These are phyloP conservation scores for Elysia chlorotica DNA, from an alignment of 1,140 invertebrate species.

Conservation along the genomic window DNA sequence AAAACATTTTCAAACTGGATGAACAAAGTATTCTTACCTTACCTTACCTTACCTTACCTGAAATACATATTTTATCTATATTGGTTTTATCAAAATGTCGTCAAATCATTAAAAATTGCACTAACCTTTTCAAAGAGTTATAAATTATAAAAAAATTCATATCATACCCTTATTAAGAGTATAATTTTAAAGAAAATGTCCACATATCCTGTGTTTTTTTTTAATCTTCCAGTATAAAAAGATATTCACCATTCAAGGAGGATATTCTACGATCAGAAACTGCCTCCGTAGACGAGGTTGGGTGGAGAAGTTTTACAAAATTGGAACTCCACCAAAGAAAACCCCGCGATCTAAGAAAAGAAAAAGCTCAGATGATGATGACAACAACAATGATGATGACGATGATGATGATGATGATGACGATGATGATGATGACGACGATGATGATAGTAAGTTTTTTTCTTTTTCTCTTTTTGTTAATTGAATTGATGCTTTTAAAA, in stretches of 20 bases:
- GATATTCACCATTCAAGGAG: conserved; percentile 65
- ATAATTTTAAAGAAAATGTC: too few species aligned
- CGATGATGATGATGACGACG: conserved; percentile 49
- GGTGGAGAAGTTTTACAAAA: conserved; percentile 64
- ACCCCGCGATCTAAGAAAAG: conserved; percentile 35
- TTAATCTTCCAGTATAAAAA: conserved; percentile 60
- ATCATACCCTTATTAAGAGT: too few species aligned
- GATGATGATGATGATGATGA: conserved; percentile 58
- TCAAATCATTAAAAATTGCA: too few species aligned
- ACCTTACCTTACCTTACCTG: too few species aligned
- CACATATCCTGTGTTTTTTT: too few species aligned
- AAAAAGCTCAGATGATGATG: conserved; percentile 46
- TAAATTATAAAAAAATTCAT: too few species aligned
- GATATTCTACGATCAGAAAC: conserved; percentile 64
- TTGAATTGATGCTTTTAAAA: too few species aligned
- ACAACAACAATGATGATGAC: conserved; percentile 58
- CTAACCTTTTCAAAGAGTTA: too few species aligned
- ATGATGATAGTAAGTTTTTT: background rate
- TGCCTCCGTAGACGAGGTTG: conserved; percentile 64
- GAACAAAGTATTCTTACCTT: too few species aligned
- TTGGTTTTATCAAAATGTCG: too few species aligned
- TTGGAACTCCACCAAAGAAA: conserved; percentile 44
- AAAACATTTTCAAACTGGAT: too few species aligned
- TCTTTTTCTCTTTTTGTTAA: background rate
- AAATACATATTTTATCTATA: background rate